Conservation (phyloP, 2,888 invertebrate species). For the Poecilobothrus nobilitatus region DNA sequence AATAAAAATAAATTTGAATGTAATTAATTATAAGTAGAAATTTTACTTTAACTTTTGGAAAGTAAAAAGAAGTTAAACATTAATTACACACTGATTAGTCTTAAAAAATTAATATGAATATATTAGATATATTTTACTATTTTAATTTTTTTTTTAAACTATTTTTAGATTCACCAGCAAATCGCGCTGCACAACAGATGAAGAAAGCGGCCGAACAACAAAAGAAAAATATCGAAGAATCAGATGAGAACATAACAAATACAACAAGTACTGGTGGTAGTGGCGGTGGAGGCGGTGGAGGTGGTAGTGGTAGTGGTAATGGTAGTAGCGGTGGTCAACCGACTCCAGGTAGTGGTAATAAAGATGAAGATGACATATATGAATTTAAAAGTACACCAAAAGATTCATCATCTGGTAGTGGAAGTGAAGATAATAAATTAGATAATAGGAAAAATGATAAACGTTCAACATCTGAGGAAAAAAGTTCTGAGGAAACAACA, state of each 20-base stretch:
- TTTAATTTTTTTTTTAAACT: not conserved
- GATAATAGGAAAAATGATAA: conserved; percentile 24
- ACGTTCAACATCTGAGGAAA: conserved; percentile 17
- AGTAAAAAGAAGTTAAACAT: too few species aligned
- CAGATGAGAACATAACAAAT: conserved; percentile 12
- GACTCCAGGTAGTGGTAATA: conserved; percentile 10
- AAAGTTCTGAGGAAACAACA: conserved; percentile 15
- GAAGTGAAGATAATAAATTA: conserved; percentile 27
- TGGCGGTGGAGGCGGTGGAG: too few species aligned
- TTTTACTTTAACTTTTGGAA: too few species aligned
- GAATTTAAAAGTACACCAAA: conserved; percentile 30
- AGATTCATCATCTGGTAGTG: conserved; percentile 23
- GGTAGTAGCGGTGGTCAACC: too few species aligned
- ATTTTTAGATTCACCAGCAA: conserved; percentile 7
- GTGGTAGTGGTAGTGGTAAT: too few species aligned
- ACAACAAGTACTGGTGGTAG: conserved; percentile 8
- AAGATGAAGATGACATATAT: conserved; percentile 27
- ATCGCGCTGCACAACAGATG: conserved; percentile 19
- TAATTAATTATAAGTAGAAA: too few species aligned
- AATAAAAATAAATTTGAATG: too few species aligned
- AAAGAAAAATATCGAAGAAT: conserved; percentile 18
- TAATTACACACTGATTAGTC: too few species aligned
- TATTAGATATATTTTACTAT: not conserved
- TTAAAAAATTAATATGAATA: too few species aligned
- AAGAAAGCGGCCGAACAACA: conserved; percentile 16